Evolutionary conservation across 2,888 invertebrate species (phyloP).

Genomic region (Trissoscelio sp.): DNA sequence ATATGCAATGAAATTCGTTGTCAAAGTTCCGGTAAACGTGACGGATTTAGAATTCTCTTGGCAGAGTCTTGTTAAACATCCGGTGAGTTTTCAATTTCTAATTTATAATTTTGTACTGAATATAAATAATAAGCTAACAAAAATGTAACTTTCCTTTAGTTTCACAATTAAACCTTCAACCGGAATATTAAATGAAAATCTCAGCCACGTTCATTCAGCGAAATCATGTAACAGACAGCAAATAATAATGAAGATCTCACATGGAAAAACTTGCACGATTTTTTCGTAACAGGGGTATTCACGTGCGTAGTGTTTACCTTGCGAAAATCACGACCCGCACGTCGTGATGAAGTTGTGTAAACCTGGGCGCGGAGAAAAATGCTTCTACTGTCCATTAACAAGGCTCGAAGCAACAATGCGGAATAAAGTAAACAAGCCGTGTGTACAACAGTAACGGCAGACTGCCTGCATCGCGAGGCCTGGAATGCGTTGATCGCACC

Average conservation of each 20-base stretch:
- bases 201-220: too few relatives aligned
- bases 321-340: slow-evolving; percentile 64
- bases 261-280: slow-evolving; percentile 31
- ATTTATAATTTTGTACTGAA: too few relatives aligned
- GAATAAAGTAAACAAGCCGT: slow-evolving; percentile 80
- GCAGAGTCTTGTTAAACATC: slow-evolving; percentile 90
- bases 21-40: slow-evolving; percentile 91
- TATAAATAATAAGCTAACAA: too few relatives aligned
- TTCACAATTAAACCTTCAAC: too few relatives aligned
- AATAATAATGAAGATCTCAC: slow-evolving; percentile 13
- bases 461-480: slow-evolving; percentile 64
- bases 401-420: slow-evolving; percentile 78
- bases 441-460: slow-evolving; percentile 73
- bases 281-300: slow-evolving; percentile 33
- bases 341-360: slow-evolving; percentile 63
- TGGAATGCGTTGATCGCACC: slow-evolving; percentile 64
- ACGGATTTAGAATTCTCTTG: slow-evolving; percentile 93
- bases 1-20: slow-evolving; percentile 93
- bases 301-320: slow-evolving; percentile 49
- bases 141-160: too few relatives aligned
- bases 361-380: slow-evolving; percentile 70
- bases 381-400: slow-evolving; percentile 77
- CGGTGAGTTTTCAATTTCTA: slow-evolving; percentile 86
- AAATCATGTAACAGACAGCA: slow-evolving; percentile 6
- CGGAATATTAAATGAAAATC: too few relatives aligned